Conservation (phyloP, 1,140 invertebrate genomes). For the Goniozus legneri region DNA sequence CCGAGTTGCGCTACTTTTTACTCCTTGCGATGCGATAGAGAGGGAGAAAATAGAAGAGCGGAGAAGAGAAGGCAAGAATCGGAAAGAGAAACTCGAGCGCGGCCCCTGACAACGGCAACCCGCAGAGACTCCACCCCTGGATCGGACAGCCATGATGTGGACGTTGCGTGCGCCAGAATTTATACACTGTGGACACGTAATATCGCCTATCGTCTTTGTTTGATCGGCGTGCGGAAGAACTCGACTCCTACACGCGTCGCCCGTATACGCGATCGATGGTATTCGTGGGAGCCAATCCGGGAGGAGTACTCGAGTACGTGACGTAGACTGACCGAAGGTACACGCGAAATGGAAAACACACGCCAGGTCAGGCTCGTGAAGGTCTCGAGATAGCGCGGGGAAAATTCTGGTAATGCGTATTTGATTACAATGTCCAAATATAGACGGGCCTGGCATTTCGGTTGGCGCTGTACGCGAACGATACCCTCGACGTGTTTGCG, state of each 20-base stretch:
- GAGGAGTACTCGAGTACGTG: slow-evolving; percentile 20
- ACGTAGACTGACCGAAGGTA: too few species aligned
- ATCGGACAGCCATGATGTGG: slow-evolving; percentile 23
- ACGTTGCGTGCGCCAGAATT: slow-evolving; percentile 22
- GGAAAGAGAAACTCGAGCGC: too few species aligned
- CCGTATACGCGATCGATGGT: too few species aligned
- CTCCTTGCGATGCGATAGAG: too few species aligned
- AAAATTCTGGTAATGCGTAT: slow-evolving; percentile 45
- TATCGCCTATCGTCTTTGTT: slow-evolving; percentile 30
- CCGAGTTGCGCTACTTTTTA: too few species aligned
- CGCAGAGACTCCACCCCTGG: too few species aligned
- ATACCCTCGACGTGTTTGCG: slow-evolving; percentile 9
- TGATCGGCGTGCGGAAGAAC: too few species aligned
- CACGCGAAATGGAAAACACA: not conserved
- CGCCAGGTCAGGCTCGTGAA: not conserved
- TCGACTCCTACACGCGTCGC: too few species aligned
- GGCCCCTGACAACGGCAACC: too few species aligned
- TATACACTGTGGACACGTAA: slow-evolving; percentile 26
- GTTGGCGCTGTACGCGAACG: slow-evolving; percentile 15
- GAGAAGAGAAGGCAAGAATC: too few species aligned
- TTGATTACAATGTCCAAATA: slow-evolving; percentile 42
- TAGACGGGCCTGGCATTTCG: slow-evolving; percentile 30
- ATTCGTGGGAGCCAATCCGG: too few species aligned
- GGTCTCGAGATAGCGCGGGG: slow-evolving; percentile 23
- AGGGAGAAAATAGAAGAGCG: too few species aligned